These are phyloP conservation scores for Garra rufa DNA, from an alignment of 2,113 vertebrate species.

Conservation along the genomic window DNA sequence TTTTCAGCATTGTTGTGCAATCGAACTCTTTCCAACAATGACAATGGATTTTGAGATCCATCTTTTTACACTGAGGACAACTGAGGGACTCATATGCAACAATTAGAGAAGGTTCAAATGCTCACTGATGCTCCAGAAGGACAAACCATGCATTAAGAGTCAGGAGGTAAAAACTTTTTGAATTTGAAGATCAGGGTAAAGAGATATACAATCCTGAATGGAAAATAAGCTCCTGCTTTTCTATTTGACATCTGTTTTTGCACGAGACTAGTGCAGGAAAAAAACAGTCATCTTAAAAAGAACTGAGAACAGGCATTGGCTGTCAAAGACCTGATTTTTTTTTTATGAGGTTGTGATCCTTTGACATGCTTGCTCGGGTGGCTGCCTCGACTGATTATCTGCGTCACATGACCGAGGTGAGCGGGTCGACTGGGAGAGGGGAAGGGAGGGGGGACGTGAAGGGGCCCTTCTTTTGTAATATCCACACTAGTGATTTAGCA, in stretches of 20 bases:
- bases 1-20: too few relatives aligned
- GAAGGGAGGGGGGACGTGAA: slow-evolving; percentile 1
- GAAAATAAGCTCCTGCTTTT: background rate
- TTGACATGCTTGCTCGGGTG: slow-evolving; percentile 20
- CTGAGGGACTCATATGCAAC: too few relatives aligned
- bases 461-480: slow-evolving; percentile 50
- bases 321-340: slow-evolving; percentile 35
- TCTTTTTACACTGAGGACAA: too few relatives aligned
- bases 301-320: background rate
- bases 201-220: background rate
- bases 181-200: too few relatives aligned
- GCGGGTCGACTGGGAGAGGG: slow-evolving; percentile 35
- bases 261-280: background rate
- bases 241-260: slow-evolving; percentile 14
- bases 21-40: too few relatives aligned
- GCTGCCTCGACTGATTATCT: slow-evolving; percentile 44
- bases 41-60: too few relatives aligned
- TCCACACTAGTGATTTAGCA: slow-evolving; percentile 51
- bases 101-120: too few relatives aligned
- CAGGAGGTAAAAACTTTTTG: too few relatives aligned
- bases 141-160: too few relatives aligned
- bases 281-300: background rate
- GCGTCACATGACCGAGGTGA: slow-evolving; percentile 49
- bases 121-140: too few relatives aligned
- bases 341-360: slow-evolving; percentile 38